Percentiles rank a stretch among this genome's conserved stretches.
Conservation (phyloP, 1,140 invertebrate species). For the Wasmannia auropunctata region DNA sequence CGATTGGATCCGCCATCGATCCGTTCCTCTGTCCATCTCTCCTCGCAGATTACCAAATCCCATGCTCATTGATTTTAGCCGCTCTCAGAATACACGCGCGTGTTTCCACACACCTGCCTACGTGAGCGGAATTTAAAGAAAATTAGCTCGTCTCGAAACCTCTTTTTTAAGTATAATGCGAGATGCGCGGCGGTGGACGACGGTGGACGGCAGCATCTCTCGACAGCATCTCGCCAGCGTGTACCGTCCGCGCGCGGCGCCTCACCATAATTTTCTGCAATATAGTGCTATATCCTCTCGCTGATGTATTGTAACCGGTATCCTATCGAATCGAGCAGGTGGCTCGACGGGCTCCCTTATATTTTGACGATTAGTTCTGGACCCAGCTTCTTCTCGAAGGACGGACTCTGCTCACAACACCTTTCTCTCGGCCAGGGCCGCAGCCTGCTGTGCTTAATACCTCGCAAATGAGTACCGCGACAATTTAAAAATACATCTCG, state of each 20-base stretch:
- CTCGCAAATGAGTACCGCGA: not conserved
- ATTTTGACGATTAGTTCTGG: slow-evolving; percentile 80
- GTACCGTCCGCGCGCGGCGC: slow-evolving; percentile 39
- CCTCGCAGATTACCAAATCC: slow-evolving; percentile 1
- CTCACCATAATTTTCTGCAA: slow-evolving; percentile 68
- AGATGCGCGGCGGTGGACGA: not conserved
- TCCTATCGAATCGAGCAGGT: slow-evolving; percentile 78
- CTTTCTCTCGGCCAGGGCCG: slow-evolving; percentile 67
- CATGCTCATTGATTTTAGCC: slow-evolving; percentile 38
- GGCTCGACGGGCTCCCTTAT: slow-evolving; percentile 69
- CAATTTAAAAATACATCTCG: not conserved
- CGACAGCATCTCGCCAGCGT: slow-evolving; percentile 13
- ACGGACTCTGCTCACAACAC: slow-evolving; percentile 57
- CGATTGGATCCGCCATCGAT: slow-evolving; percentile 49
- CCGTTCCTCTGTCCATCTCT: slow-evolving; percentile 23
- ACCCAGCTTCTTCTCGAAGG: slow-evolving; percentile 72
- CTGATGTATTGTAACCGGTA: slow-evolving; percentile 63
- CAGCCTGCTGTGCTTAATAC: not conserved
- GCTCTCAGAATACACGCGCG: not conserved
- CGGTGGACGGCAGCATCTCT: slow-evolving; percentile 1
- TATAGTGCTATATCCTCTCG: slow-evolving; percentile 35
- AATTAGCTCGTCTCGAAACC: slow-evolving; percentile 5
- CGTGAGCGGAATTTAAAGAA: slow-evolving; percentile 26
- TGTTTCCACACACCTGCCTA: not conserved
- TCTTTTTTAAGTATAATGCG: slow-evolving; percentile 8